Percentiles rank a stretch among this genome's conserved stretches.
These are phyloP conservation scores for Theretra japonica DNA, from an alignment of 2,888 invertebrate genomes.

Conservation along the genomic window DNA sequence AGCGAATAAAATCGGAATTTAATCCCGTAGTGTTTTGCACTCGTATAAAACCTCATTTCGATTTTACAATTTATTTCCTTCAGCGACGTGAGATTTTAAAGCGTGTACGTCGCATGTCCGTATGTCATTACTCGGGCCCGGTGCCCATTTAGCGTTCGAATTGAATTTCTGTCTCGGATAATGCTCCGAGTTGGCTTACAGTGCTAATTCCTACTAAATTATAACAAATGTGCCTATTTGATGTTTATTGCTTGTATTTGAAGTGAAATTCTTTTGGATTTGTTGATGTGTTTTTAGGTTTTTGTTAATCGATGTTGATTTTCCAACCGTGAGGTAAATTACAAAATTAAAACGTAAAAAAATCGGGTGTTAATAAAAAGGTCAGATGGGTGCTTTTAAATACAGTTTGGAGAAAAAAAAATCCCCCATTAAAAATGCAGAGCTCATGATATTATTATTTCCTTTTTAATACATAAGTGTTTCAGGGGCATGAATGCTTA, in stretches of 20 bases:
- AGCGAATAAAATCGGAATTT: not conserved
- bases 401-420: too few relatives aligned
- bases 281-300: too few relatives aligned
- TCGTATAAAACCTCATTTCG: constrained; percentile 10
- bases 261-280: not conserved
- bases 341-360: too few relatives aligned
- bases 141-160: constrained; percentile 62
- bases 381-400: too few relatives aligned
- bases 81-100: constrained; percentile 19
- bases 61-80: constrained; percentile 24
- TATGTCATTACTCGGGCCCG: constrained; percentile 58
- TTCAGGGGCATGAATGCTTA: too few relatives aligned
- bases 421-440: too few relatives aligned
- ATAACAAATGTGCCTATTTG: constrained; percentile 16
- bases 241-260: not conserved
- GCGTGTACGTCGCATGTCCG: constrained; percentile 24
- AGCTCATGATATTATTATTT: too few relatives aligned
- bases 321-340: not conserved
- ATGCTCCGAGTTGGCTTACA: constrained; percentile 29
- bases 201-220: constrained; percentile 25
- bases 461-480: too few relatives aligned
- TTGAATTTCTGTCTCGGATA: constrained; percentile 64
- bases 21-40: not conserved
- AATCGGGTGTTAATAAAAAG: too few relatives aligned
- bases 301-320: not conserved